Evolutionary conservation across 2,113 vertebrate species (phyloP).

Genomic region (Myiopsitta monachus): DNA sequence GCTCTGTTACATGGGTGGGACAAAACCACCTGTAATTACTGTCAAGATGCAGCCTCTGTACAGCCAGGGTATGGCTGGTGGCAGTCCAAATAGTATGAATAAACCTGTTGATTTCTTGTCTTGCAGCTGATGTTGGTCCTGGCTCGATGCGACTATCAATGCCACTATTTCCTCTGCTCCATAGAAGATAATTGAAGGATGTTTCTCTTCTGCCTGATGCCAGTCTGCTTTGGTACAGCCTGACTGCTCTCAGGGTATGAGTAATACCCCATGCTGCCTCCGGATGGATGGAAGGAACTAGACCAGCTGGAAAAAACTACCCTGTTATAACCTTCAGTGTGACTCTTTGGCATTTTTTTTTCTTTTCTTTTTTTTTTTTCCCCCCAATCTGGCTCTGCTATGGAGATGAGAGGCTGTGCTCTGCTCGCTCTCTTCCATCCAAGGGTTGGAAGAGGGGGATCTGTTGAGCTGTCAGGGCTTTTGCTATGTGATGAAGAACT

Average conservation of each 20-base stretch:
- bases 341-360: neutral
- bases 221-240: slow-evolving; percentile 5
- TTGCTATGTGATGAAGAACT: neutral
- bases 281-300: neutral
- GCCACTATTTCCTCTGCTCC: slow-evolving; percentile 30
- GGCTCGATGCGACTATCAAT: neutral
- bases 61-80: accelerated
- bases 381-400: neutral
- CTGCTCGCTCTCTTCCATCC: neutral
- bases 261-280: neutral
- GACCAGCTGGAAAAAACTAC: slow-evolving; percentile 1
- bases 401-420: neutral
- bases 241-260: neutral
- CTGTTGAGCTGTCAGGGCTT: neutral
- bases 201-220: slow-evolving; percentile 21
- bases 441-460: neutral
- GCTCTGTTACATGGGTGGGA: neutral
- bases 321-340: neutral
- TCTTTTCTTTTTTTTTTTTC: neutral
- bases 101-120: slow-evolving; percentile 10
- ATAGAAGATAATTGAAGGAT: slow-evolving; percentile 45
- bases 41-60: neutral
- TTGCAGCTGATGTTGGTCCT: slow-evolving; percentile 51
- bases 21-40: neutral
- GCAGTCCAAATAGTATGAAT: neutral